Evolutionary conservation across 1,140 invertebrate species (phyloP).

Genomic region (Ooceraea biroi): DNA sequence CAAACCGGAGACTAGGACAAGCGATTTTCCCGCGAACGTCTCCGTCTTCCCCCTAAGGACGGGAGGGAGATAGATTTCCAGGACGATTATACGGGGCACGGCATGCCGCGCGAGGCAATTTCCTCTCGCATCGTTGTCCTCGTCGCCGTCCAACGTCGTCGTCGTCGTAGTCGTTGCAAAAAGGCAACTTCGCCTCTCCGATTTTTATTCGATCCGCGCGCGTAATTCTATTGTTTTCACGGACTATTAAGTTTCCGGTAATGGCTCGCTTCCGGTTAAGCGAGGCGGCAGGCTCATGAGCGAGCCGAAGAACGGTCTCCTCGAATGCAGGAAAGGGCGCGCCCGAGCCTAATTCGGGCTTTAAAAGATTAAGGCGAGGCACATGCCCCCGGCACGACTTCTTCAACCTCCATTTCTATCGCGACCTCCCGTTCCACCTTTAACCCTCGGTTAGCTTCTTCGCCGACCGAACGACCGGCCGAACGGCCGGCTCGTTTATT

Average conservation of each 20-base stretch:
- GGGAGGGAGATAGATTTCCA: conserved; percentile 75
- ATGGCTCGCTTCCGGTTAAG: conserved; percentile 84
- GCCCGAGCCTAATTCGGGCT: conserved; percentile 84
- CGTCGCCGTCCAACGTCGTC: not conserved
- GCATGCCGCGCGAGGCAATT: conserved; percentile 73
- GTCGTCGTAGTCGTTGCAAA: conserved; percentile 35
- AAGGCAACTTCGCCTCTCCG: conserved; percentile 58
- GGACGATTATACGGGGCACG: conserved; percentile 73
- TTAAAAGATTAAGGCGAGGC: conserved; percentile 85
- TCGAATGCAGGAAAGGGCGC: conserved; percentile 86
- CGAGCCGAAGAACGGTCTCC: conserved; percentile 75
- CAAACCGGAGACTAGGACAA: conserved; percentile 26
- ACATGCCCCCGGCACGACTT: conserved; percentile 56
- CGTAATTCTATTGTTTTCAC: conserved; percentile 87
- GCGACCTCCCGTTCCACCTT: conserved; percentile 69
- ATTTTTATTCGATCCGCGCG: conserved; percentile 84
- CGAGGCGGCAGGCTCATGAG: conserved; percentile 65
- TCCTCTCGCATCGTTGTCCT: conserved; percentile 69
- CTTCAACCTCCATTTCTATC: conserved; percentile 76
- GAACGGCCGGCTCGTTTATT: conserved; percentile 59
- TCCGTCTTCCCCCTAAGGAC: conserved; percentile 47
- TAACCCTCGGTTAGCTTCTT: conserved; percentile 59
- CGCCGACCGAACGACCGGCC: conserved; percentile 8
- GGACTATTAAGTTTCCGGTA: conserved; percentile 86
- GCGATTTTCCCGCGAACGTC: conserved; percentile 74